Conservation (phyloP, 2,113 vertebrate species). For the Aphelocoma coerulescens region DNA sequence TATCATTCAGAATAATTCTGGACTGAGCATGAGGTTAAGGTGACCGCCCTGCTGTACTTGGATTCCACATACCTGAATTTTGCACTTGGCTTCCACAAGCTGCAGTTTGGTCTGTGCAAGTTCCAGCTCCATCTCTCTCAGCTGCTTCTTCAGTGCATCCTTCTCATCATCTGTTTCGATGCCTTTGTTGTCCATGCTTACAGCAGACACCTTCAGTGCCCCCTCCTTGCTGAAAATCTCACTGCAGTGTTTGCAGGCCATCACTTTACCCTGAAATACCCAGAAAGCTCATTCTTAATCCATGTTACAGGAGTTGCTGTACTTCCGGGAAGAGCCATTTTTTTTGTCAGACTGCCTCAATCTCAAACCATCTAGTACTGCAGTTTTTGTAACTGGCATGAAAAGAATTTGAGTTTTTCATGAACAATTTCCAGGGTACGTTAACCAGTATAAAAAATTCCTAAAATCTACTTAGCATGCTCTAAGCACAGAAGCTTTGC, state of each 20-base stretch:
- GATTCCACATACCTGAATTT: conserved; percentile 87
- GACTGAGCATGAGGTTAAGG: not conserved
- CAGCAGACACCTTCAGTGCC: conserved; percentile 74
- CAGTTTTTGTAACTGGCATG: not conserved
- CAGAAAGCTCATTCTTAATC: conserved; percentile 2
- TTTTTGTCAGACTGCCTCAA: not conserved
- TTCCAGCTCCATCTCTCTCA: conserved; percentile 95
- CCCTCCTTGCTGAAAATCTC: conserved; percentile 92
- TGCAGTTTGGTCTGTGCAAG: conserved; percentile 99
- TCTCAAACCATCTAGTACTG: not conserved
- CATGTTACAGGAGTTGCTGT: not conserved
- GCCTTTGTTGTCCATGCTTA: conserved; percentile 71
- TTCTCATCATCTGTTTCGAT: conserved; percentile 88
- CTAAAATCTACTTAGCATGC: not conserved
- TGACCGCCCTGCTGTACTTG: not conserved
- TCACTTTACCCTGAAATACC: conserved; percentile 86
- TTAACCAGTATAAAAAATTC: not conserved
- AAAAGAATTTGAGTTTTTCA: not conserved
- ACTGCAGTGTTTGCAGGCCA: conserved; percentile 91
- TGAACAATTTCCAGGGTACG: not conserved
- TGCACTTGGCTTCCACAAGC: conserved; percentile 98
- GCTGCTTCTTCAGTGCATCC: conserved; percentile 91
- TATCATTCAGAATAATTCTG: not conserved
- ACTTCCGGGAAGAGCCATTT: not conserved
- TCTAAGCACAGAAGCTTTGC: not conserved